These are phyloP conservation scores for Drosophila prostipennis DNA, from an alignment of 2,888 invertebrate species.

Conservation along the genomic window DNA sequence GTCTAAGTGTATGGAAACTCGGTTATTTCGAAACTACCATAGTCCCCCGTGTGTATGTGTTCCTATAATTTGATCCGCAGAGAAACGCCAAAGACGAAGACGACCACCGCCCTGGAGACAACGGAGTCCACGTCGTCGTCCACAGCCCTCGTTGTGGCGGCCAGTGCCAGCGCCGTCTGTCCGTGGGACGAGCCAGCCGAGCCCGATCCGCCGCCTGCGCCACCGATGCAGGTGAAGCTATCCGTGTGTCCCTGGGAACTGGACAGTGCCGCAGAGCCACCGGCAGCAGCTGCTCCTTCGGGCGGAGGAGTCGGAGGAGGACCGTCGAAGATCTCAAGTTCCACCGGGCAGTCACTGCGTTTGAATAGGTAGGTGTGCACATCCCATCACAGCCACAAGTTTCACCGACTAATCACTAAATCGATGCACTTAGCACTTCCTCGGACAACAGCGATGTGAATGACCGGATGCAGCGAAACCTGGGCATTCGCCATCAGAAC, in stretches of 20 bases:
- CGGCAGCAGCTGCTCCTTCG: slow-evolving; percentile 11
- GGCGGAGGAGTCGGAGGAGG: not conserved
- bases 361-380: slow-evolving; percentile 67
- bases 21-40: not conserved
- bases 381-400: not conserved
- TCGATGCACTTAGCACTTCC: slow-evolving; percentile 65
- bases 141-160: slow-evolving; percentile 11
- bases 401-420: not conserved
- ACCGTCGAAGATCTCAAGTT: slow-evolving; percentile 43
- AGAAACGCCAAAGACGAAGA: slow-evolving; percentile 75
- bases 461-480: slow-evolving; percentile 87
- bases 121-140: slow-evolving; percentile 65
- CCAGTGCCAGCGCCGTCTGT: slow-evolving; percentile 73
- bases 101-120: slow-evolving; percentile 77
- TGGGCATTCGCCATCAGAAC: slow-evolving; percentile 88
- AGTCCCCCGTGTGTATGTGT: not conserved
- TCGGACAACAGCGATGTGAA: slow-evolving; percentile 89
- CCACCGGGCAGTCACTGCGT: slow-evolving; percentile 48
- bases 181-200: slow-evolving; percentile 82
- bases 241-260: slow-evolving; percentile 83
- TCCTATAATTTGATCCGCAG: slow-evolving; percentile 49
- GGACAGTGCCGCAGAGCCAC: slow-evolving; percentile 50
- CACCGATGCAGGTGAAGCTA: slow-evolving; percentile 64
- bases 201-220: not conserved
- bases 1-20: slow-evolving; percentile 23